phyloP scores from a whole-genome alignment of 2,113 vertebrate species.

The Nestor notabilis region DNA sequence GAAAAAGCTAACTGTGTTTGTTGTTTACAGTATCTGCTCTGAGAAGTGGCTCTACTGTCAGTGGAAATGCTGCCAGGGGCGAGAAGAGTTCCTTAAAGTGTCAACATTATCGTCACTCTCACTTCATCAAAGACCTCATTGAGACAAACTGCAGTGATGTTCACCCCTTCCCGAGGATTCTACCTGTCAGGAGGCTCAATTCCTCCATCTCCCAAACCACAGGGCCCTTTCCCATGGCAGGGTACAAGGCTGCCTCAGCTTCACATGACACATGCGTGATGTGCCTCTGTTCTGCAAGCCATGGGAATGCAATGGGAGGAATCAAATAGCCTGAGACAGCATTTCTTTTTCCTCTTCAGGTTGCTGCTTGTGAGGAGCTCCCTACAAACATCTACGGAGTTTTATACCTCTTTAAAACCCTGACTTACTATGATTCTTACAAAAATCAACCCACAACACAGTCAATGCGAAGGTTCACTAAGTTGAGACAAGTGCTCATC shows the following conservation, averaged over 20 bases:
- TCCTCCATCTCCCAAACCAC: not conserved
- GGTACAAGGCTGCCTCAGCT: not conserved
- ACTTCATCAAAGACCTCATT: not conserved
- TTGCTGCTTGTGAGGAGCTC: not conserved
- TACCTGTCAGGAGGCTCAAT: not conserved
- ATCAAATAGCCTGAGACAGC: not conserved
- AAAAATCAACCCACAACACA: not conserved
- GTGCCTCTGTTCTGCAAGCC: not conserved
- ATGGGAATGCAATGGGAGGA: fast-evolving
- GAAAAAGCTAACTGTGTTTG: not conserved
- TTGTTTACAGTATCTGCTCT: not conserved
- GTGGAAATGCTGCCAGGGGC: fast-evolving
- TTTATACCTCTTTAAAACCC: not conserved
- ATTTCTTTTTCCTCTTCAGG: not conserved
- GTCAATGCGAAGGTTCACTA: not conserved
- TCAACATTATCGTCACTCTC: not conserved
- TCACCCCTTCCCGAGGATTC: not conserved
- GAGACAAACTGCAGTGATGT: not conserved
- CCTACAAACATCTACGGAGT: not conserved
- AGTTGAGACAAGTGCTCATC: fast-evolving
- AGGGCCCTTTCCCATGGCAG: not conserved
- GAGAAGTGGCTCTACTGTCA: not conserved
- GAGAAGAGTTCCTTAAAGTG: not conserved
- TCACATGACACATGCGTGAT: not conserved
- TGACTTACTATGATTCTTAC: fast-evolving